Evolutionary conservation across 1,140 invertebrate species (phyloP).

Genomic region (Drosophila miranda): DNA sequence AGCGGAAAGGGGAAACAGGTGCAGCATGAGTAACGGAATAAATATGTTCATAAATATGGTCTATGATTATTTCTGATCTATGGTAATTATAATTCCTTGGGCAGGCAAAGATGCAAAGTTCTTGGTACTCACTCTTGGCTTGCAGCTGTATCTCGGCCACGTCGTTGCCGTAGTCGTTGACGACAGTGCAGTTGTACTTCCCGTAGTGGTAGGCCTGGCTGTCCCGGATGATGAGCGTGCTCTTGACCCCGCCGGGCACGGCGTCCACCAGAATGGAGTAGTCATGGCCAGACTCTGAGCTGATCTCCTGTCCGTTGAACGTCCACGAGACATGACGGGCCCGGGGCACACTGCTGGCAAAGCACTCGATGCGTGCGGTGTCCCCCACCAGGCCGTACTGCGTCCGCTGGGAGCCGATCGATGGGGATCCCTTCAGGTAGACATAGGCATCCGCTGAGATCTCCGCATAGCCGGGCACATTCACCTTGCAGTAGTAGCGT

Average conservation of each 20-base stretch:
- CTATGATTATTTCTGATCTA: too few relatives aligned
- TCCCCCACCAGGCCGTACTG: slow-evolving; percentile 93
- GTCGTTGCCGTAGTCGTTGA: slow-evolving; percentile 94
- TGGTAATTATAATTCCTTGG: too few relatives aligned
- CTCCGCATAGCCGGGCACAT: slow-evolving; percentile 92
- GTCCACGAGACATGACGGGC: slow-evolving; percentile 93
- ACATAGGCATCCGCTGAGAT: slow-evolving; percentile 92
- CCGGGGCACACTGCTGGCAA: slow-evolving; percentile 92
- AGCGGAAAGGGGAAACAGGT: background rate
- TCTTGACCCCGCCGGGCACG: slow-evolving; percentile 87
- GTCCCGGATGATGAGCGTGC: slow-evolving; percentile 92
- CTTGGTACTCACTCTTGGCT: slow-evolving; percentile 89
- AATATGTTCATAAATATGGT: background rate
- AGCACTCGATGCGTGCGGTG: slow-evolving; percentile 92
- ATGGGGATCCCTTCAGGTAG: slow-evolving; percentile 92
- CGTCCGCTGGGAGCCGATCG: slow-evolving; percentile 87
- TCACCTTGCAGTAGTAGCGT: slow-evolving; percentile 93
- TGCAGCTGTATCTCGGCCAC: slow-evolving; percentile 90
- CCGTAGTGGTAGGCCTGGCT: slow-evolving; percentile 94
- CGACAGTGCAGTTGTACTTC: slow-evolving; percentile 96
- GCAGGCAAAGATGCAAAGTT: background rate
- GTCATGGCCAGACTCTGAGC: slow-evolving; percentile 85
- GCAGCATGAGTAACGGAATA: background rate
- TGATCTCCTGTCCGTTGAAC: slow-evolving; percentile 91
- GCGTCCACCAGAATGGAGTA: slow-evolving; percentile 87